A percentile compares a stretch with the other conserved stretches of the same genome.
phyloP scores from a whole-genome alignment of 2,113 vertebrate genomes.

The Gulo gulo region DNA sequence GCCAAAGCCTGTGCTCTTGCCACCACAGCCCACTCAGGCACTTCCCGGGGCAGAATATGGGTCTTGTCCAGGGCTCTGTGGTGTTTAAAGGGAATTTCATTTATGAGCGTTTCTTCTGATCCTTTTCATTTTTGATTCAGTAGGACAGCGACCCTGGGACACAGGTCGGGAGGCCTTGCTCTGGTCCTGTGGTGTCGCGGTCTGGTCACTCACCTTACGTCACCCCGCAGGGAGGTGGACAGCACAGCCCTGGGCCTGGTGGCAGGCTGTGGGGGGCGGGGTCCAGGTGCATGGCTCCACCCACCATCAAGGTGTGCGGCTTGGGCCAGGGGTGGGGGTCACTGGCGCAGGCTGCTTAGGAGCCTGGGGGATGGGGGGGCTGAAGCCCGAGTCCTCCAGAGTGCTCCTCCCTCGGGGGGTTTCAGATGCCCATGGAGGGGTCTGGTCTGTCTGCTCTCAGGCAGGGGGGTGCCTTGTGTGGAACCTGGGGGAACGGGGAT shows the following conservation, averaged over 20 bases:
- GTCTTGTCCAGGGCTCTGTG: background rate
- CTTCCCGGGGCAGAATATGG: background rate
- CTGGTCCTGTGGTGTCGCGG: background rate
- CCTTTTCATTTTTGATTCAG: background rate
- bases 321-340: background rate
- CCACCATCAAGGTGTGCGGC: background rate
- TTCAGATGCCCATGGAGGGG: background rate
- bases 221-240: background rate
- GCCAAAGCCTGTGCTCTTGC: background rate
- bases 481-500: background rate
- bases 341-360: background rate
- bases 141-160: background rate
- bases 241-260: background rate
- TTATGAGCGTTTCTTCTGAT: background rate
- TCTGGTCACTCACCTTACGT: background rate
- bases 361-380: background rate
- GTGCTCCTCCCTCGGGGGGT: background rate
- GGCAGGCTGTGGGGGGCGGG: background rate
- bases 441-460: background rate
- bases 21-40: fast-evolving
- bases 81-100: background rate
- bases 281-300: background rate
- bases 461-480: background rate
- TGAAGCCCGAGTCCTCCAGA: background rate
- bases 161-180: background rate